Percentiles rank a stretch among this genome's conserved stretches.
phyloP scores from a whole-genome alignment of 1,140 invertebrate genomes.

The Varroa destructor region DNA sequence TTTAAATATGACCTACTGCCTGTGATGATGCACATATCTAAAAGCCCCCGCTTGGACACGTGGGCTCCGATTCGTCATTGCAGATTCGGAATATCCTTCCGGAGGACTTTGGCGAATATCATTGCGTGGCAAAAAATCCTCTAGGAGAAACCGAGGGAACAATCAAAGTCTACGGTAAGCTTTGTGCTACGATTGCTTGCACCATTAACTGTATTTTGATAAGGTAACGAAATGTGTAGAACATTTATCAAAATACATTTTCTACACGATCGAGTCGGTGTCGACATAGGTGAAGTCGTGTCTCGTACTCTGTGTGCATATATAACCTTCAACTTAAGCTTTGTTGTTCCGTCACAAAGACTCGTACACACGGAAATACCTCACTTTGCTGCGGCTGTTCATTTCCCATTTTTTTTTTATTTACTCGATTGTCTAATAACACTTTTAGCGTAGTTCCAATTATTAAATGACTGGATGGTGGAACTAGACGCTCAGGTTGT shows the following conservation, averaged over 20 bases:
- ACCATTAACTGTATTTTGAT: background rate
- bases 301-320: background rate
- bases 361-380: too few relatives aligned
- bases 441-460: too few relatives aligned
- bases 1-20: too few relatives aligned
- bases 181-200: background rate
- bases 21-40: too few relatives aligned
- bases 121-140: slow-evolving; percentile 82
- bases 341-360: too few relatives aligned
- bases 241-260: background rate
- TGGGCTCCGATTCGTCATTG: slow-evolving; percentile 45
- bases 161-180: slow-evolving; percentile 75
- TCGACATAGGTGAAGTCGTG: background rate
- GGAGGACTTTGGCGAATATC: slow-evolving; percentile 68
- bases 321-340: background rate
- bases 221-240: background rate
- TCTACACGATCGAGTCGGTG: background rate
- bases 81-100: slow-evolving; percentile 41
- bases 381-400: too few relatives aligned
- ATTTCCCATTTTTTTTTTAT: too few relatives aligned
- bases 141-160: slow-evolving; percentile 78
- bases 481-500: too few relatives aligned
- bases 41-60: slow-evolving; percentile 56
- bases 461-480: too few relatives aligned
- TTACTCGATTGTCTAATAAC: too few relatives aligned